A percentile compares a stretch with the other conserved stretches of the same genome.
Conservation (phyloP, 92 coral and sea anemone species). For the Diadumene lineata region DNA sequence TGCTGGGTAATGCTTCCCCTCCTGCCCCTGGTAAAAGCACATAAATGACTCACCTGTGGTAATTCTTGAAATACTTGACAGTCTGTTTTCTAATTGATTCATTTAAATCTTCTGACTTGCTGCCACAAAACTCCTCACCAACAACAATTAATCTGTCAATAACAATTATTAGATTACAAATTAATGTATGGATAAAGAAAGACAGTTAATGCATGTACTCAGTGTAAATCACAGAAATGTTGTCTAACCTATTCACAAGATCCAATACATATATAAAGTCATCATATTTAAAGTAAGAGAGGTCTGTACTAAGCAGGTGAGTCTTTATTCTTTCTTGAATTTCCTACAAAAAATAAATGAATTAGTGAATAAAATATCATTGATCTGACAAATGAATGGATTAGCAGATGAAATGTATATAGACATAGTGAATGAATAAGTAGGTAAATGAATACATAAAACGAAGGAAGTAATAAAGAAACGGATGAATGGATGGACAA, state of each 20-base stretch:
- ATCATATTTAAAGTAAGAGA: slow-evolving; percentile 94
- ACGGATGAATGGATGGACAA: no score
- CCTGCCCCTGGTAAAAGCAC: no score
- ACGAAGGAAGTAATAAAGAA: no score
- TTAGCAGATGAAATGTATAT: no score
- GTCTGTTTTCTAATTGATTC: slow-evolving; percentile 96
- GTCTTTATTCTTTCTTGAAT: slow-evolving; percentile 93
- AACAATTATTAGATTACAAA: no score
- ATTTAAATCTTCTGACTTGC: slow-evolving; percentile 93
- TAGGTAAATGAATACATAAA: no score
- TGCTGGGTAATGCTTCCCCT: no score
- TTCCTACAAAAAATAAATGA: slow-evolving; percentile 51
- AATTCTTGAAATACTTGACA: slow-evolving; percentile 93
- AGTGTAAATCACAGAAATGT: not conserved
- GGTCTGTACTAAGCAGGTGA: slow-evolving; percentile 81
- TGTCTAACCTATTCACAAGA: slow-evolving; percentile 86
- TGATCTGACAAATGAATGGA: no score
- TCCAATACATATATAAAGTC: slow-evolving; percentile 95
- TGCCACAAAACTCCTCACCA: slow-evolving; percentile 96
- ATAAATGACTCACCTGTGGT: slow-evolving; percentile 95
- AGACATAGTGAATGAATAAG: no score
- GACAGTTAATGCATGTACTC: not conserved
- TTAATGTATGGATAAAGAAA: no score
- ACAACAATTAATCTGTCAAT: slow-evolving; percentile 78
- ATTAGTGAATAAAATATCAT: no score